phyloP scores from a whole-genome alignment of 2,113 vertebrate species.

The Albula goreensis region DNA sequence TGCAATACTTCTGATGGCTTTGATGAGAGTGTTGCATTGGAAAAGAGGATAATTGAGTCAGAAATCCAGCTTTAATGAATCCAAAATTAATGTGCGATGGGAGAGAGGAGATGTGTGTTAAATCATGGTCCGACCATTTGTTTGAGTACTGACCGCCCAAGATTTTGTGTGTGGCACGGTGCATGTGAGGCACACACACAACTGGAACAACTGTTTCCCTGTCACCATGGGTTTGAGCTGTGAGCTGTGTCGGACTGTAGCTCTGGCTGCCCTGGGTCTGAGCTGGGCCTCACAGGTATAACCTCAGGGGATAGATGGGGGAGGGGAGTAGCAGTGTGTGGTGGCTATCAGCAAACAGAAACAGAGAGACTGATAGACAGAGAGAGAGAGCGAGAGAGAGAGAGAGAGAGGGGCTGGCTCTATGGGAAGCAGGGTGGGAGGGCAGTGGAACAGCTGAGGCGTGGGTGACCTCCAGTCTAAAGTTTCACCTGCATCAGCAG shows the following conservation, averaged over 20 bases:
- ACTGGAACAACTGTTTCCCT: constrained; percentile 22
- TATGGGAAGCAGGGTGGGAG: constrained; percentile 47
- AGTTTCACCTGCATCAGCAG: constrained; percentile 69
- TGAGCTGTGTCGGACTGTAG: too few relatives aligned
- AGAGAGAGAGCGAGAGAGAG: background rate
- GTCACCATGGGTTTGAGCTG: background rate
- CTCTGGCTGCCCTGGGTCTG: too few relatives aligned
- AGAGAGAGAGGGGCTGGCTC: background rate
- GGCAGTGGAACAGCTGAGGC: constrained; percentile 58
- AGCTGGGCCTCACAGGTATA: too few relatives aligned
- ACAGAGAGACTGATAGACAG: background rate
- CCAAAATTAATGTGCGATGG: background rate
- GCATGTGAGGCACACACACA: background rate
- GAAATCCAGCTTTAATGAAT: background rate
- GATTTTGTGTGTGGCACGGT: too few relatives aligned
- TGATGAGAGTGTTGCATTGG: background rate
- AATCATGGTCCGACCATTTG: too few relatives aligned
- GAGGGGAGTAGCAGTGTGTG: background rate
- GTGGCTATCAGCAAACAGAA: background rate
- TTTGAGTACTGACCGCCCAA: too few relatives aligned
- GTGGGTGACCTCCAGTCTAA: constrained; percentile 48
- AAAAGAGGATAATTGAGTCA: background rate
- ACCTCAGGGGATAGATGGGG: background rate
- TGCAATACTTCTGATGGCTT: background rate
- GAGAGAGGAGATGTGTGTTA: too few relatives aligned